Evolutionary conservation across 2,113 vertebrate genomes (phyloP), one percentile per base, ranked within the genome.

Genomic region (Fregata magnificens): DNA sequence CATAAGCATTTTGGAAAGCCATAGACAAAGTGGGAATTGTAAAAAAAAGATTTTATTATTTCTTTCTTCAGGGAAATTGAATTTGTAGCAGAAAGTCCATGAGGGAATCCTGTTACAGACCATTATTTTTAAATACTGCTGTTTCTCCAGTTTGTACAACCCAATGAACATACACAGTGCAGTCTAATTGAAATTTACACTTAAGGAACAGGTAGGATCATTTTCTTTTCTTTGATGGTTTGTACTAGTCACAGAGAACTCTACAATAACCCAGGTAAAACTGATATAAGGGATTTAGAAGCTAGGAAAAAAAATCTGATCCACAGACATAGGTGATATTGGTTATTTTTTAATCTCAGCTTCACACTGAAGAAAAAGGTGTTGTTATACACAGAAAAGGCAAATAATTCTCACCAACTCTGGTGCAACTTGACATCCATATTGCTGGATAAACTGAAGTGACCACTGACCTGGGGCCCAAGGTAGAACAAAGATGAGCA

Each of bases 11-110:
- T 80, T 90, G 66, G 29, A 85, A 90, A 90, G 53, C 50, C 62
- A 36, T 22, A 71, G 34, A 73, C 34, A 87, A 95, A 77, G 29
- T 36, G 16, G 3, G 5, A 16, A 62, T 36, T 22, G 24, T 82
- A 63, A 88, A 92, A 62, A 52, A 62, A 13, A 11, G n/a, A n/a
- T 47, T 66, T 74, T 74, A 61, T 79, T 36, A 38, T 74, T 63
- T 92, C 53, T 69, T 74, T 82, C 74, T 88, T 29, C n/a, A 55
- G 49, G 72, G 56, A 93, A 90, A 95, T 29, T 8, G 32, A 86
- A 71, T 82, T 76, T 62, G 6, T 52, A 72, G 7, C 6, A 82
- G 58, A n/a, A 92, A 92, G 32, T 76, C 71, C 58, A 44, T 5
- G 10, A 52, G 34, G 40, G 18, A 72, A 67, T 59, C 18, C 24